Conservation (phyloP, 2,888 invertebrate genomes). For the Phytoseiulus persimilis region DNA sequence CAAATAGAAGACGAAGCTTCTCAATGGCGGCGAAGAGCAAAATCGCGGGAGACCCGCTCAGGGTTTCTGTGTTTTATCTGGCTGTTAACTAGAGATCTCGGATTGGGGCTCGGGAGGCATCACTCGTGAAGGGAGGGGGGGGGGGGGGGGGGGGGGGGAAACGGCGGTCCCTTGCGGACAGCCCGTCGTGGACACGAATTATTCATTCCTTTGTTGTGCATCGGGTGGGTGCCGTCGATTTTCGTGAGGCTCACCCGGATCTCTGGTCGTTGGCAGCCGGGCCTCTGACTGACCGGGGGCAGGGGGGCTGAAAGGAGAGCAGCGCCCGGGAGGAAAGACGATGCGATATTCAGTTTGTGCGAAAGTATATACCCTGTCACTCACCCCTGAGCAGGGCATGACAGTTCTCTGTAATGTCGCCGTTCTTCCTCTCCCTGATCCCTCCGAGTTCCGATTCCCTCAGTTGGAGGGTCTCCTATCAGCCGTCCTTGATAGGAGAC, state of each 20-base stretch:
- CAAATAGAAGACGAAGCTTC: too few relatives aligned
- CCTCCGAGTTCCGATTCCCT: neutral
- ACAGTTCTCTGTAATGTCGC: neutral
- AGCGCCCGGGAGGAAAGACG: neutral
- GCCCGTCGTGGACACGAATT: constrained; percentile 6
- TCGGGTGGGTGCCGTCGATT: neutral
- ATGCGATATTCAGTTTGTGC: neutral
- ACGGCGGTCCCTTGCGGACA: too few relatives aligned
- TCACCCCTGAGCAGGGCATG: neutral
- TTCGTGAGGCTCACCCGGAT: neutral
- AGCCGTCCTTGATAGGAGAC: neutral
- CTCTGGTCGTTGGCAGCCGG: neutral
- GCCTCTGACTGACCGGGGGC: neutral
- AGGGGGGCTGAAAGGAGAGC: neutral
- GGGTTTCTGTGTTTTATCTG: too few relatives aligned
- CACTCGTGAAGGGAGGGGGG: too few relatives aligned
- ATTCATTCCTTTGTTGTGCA: constrained; percentile 31
- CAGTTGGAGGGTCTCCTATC: neutral
- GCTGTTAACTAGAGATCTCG: too few relatives aligned
- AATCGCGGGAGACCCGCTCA: too few relatives aligned
- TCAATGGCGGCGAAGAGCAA: too few relatives aligned
- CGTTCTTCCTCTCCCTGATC: neutral
- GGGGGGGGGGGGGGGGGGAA: too few relatives aligned
- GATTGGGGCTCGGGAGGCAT: too few relatives aligned
- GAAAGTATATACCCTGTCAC: neutral